Conservation (phyloP, 2,888 invertebrate genomes). For the Chalcis sispes region DNA sequence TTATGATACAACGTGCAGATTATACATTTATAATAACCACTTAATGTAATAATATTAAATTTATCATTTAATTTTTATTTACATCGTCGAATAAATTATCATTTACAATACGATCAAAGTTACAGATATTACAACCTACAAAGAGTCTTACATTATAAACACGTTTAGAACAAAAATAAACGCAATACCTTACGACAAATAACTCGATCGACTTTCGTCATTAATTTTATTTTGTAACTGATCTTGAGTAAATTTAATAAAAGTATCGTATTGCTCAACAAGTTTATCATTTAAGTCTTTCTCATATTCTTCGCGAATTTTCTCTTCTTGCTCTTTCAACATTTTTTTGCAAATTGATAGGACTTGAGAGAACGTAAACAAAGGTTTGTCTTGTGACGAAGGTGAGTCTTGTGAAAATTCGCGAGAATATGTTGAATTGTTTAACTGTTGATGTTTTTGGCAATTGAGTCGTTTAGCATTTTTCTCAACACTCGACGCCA, state of each 20-base stretch:
- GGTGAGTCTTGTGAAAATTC: too few relatives aligned
- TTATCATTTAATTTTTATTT: neutral
- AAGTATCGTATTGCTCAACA: constrained; percentile 38
- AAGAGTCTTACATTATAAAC: neutral
- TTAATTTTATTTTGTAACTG: constrained; percentile 7
- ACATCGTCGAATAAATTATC: too few relatives aligned
- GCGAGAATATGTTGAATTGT: neutral
- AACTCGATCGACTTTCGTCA: neutral
- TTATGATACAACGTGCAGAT: too few relatives aligned
- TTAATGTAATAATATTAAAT: too few relatives aligned
- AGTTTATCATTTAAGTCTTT: neutral
- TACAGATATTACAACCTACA: neutral
- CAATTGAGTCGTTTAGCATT: neutral
- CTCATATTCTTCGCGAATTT: constrained; percentile 37
- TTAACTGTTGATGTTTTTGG: neutral
- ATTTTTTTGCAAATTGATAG: constrained; percentile 4
- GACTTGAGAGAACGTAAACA: constrained; percentile 17
- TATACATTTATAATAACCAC: too few relatives aligned
- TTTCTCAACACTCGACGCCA: neutral
- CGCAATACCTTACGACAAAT: constrained; percentile 9
- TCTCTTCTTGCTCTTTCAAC: constrained; percentile 31
- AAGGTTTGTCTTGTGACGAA: too few relatives aligned
- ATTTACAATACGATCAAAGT: too few relatives aligned
- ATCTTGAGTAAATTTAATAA: constrained; percentile 42
- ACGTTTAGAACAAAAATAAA: neutral